Evolutionary conservation across 2,113 vertebrate genomes (phyloP).

Genomic region (Shinisaurus crocodilurus): DNA sequence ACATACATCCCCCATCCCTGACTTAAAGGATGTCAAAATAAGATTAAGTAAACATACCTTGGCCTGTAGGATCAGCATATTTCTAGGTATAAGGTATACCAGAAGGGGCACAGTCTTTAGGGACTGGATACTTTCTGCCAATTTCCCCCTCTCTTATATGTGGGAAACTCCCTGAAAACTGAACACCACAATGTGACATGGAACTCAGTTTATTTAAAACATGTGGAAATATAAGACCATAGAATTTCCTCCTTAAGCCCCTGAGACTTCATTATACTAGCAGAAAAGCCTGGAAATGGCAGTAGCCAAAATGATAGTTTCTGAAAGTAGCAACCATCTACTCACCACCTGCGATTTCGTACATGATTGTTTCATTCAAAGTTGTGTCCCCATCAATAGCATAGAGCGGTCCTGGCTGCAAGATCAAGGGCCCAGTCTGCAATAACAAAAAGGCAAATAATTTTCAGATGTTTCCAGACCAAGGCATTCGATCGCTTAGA

Average conservation of each 20-base stretch:
- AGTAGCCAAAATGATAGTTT: too few species aligned
- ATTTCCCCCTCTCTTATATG: not conserved
- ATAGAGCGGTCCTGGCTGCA: conserved; percentile 84
- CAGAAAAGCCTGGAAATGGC: not conserved
- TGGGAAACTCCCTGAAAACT: not conserved
- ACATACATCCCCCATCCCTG: too few species aligned
- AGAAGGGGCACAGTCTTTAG: not conserved
- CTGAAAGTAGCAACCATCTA: not conserved
- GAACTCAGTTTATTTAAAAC: not conserved
- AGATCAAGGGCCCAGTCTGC: conserved; percentile 76
- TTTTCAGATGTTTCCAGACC: not conserved
- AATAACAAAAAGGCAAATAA: not conserved
- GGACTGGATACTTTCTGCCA: not conserved
- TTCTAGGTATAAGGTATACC: not conserved
- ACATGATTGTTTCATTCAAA: conserved; percentile 81
- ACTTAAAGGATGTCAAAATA: not conserved
- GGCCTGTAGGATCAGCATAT: not conserved
- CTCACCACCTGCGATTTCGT: conserved; percentile 85
- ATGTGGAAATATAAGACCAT: not conserved
- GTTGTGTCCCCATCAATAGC: conserved; percentile 86
- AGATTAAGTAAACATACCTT: not conserved
- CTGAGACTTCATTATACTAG: not conserved
- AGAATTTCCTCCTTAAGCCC: not conserved
- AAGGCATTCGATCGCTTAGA: rapidly evolving
- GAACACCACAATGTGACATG: not conserved